Evolutionary conservation across 2,113 vertebrate genomes (phyloP), one percentile per base, ranked within the genome.

Genomic region (Coreoperca whiteheadi): DNA sequence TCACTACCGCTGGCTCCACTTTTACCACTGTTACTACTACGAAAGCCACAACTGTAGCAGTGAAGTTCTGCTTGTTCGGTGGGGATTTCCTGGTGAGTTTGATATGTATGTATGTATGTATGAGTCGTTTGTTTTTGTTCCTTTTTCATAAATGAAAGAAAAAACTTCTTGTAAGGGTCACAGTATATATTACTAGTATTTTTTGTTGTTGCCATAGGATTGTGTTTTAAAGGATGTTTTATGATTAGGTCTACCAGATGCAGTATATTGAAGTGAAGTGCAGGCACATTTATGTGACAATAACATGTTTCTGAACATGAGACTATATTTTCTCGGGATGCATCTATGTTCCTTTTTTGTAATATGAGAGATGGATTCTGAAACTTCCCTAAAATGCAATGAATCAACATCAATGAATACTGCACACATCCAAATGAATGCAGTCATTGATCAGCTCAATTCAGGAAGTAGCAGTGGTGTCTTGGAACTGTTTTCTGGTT

Each of bases 81-180:
- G 21, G 41, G 23, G 50, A 61, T 84, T 89, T 92, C 71, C 89
- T 91, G 93, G 94, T 94, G 89, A 94, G 94, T 93, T 69, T 46
- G 37, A 18, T 21, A n/a, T 80, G 32, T 67, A n/a, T n/a, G n/a
- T n/a, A n/a, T n/a, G n/a, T n/a, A n/a, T n/a, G n/a, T n/a, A n/a
- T n/a, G n/a, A 65, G n/a, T 61, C 14, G 14, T 48, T 43, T 12
- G 9, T 63, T 11, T 76, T 73, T 72, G 2, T 53, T 72, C 30
- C 69, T 43, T 64, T 79, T 68, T 10, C 34, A 34, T 12, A 32
- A 41, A 65, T 56, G 41, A 79, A 50, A 60, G 9, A 43, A 51
- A 43, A 84, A 61, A 68, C 30, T 21, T 64, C 14, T 60, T 20
- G 8, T 4, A 9, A 56, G 6, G 14, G 23, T 69, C 9, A 50